phyloP scores from a whole-genome alignment of 2,888 invertebrate genomes.

The Syrista parreyssii region DNA sequence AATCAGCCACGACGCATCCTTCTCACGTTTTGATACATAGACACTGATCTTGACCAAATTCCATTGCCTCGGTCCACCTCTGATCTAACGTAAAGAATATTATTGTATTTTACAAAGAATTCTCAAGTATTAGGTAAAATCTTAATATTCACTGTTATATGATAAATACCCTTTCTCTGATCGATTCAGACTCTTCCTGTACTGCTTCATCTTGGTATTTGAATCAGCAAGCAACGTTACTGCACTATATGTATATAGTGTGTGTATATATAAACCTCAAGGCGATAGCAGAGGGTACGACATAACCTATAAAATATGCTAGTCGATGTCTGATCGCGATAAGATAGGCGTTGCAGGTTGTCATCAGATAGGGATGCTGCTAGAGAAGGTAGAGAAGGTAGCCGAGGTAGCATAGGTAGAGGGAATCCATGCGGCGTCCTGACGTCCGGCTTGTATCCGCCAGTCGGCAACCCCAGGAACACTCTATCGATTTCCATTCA shows the following conservation, averaged over 20 bases:
- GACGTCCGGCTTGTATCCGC: constrained; percentile 8
- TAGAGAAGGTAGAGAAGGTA: constrained; percentile 17
- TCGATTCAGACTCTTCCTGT: neutral
- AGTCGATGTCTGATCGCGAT: constrained; percentile 37
- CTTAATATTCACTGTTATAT: neutral
- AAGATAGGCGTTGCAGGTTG: constrained; percentile 36
- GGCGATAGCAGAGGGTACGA: neutral
- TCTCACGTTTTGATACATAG: neutral
- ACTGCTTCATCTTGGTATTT: neutral
- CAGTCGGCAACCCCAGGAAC: constrained; percentile 1
- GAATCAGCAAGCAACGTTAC: neutral
- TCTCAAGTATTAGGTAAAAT: neutral
- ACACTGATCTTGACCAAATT: neutral
- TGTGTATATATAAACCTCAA: neutral
- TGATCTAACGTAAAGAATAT: neutral
- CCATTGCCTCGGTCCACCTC: neutral
- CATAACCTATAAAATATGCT: neutral
- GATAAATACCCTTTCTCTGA: neutral
- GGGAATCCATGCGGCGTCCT: neutral
- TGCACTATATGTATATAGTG: neutral
- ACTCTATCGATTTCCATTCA: constrained; percentile 8
- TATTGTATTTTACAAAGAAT: neutral
- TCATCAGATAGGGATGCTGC: constrained; percentile 33
- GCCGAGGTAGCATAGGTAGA: constrained; percentile 6
- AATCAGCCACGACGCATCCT: neutral